Evolutionary conservation across 2,888 invertebrate genomes (phyloP).

Genomic region (Galerucella calmariensis): DNA sequence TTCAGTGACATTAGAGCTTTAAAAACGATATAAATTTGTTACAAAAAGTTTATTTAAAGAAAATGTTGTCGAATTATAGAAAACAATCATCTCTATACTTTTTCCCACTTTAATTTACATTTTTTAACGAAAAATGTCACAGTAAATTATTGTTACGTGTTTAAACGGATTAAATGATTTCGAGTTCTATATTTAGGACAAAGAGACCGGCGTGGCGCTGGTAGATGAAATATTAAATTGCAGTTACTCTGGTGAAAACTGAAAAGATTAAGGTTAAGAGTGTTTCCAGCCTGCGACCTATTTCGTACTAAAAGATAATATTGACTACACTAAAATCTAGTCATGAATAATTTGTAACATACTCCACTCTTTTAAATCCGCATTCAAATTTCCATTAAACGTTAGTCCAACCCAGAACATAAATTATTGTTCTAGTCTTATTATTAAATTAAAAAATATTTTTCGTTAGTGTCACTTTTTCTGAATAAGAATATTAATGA

Average conservation of each 20-base stretch:
- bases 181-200: background rate
- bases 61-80: background rate
- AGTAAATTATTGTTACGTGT: background rate
- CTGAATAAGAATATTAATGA: background rate
- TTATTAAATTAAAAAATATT: background rate
- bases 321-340: conserved; percentile 3
- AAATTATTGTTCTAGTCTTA: too few relatives aligned
- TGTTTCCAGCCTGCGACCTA: conserved; percentile 3
- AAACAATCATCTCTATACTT: background rate
- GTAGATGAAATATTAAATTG: background rate
- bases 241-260: conserved; percentile 1
- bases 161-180: background rate
- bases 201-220: background rate
- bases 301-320: background rate
- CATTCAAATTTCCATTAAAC: too few relatives aligned
- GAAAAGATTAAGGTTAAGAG: background rate
- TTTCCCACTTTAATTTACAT: background rate
- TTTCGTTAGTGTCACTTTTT: background rate
- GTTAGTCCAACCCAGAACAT: too few relatives aligned
- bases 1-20: too few relatives aligned
- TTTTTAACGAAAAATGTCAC: background rate
- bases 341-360: background rate
- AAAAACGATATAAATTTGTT: too few relatives aligned
- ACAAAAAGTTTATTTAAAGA: too few relatives aligned
- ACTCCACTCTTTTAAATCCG: too few relatives aligned